Base-by-base conservation (phyloP, 2,113 vertebrate species). In the Scomber japonicus region DNA sequence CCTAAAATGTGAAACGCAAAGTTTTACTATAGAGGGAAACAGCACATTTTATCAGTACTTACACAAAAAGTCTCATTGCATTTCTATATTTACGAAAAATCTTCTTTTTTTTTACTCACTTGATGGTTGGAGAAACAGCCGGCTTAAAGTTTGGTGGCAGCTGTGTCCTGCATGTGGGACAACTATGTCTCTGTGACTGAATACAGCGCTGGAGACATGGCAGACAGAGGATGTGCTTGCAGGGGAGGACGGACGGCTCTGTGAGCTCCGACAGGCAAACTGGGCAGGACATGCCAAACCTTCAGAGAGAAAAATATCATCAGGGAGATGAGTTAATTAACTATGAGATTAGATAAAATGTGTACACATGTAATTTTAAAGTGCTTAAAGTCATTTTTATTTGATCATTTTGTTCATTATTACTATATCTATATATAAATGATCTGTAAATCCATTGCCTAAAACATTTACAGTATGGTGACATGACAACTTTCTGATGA, bases 201-300 rank as follows among this genome's bases (percentile, higher is more conserved):
- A 88, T 0, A 45, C 78, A 88, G 1, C 0, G 1, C 0, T 80
- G 82, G 51, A 95, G 46, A 78, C 95, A 95, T 5, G 75, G n/a
- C 73, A 91, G 30, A 61, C 95, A 96, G 84, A 94, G 30, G 19
- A 94, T 57, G 11, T 96, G 95, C 24, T 84, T 62, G 65, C 95
- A 96, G 35, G 93, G 93, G 69, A 96, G 89, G n/a, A 71, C 62
- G 2, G 60, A 87, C 0, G 95, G 95, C n/a, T 94, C 67, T 0
- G 2, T 60, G 50, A 94, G n/a, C 63, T 86, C 90, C 54, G 0
- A 16, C 30, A 93, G 57, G 68, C 95, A 96, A 35, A 96, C 88
- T 0, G 88, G 50, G 30, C 95, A 96, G 0, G 70, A 89, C 3
- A 92, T 57, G 40, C 93, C 94, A 31, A 88, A 93, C 82, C 95